Conservation (phyloP, 2,888 invertebrate species). For the Mesodorylaimus sp. region DNA sequence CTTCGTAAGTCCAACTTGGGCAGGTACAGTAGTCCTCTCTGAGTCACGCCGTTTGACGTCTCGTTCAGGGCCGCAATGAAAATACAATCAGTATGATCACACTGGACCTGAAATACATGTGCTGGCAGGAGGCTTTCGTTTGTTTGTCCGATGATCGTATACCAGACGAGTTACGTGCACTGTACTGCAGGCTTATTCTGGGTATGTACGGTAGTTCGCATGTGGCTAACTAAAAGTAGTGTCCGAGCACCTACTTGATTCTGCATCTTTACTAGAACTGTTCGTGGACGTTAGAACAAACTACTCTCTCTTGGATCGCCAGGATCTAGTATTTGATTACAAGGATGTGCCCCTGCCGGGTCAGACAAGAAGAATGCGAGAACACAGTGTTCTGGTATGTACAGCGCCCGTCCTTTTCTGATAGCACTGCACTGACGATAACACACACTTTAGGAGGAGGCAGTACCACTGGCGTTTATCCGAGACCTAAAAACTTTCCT, state of each 20-base stretch:
- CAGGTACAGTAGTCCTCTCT: neutral
- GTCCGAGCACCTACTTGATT: neutral
- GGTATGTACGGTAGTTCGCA: conserved; percentile 19
- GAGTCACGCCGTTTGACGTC: neutral
- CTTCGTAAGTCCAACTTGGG: conserved; percentile 21
- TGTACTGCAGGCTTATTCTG: conserved; percentile 31
- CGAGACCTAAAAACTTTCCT: conserved; percentile 13
- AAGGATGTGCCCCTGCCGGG: conserved; percentile 31
- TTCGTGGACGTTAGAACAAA: conserved; percentile 31
- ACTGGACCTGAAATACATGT: conserved; percentile 27
- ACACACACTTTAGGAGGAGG: too few species aligned
- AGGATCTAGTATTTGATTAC: conserved; percentile 30
- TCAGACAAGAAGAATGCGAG: conserved; percentile 24
- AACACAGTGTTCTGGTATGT: too few species aligned
- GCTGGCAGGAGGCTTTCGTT: conserved; percentile 30
- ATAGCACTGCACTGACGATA: too few species aligned
- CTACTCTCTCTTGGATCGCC: conserved; percentile 27
- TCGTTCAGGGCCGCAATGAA: conserved; percentile 28
- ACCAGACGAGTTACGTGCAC: conserved; percentile 29
- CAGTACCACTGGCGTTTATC: conserved; percentile 17
- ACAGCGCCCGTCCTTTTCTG: too few species aligned
- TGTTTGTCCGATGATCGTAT: conserved; percentile 26
- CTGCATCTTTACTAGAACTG: conserved; percentile 20
- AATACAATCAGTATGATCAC: conserved; percentile 29
- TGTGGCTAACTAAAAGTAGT: conserved; percentile 12